Base-by-base conservation (phyloP, 2,888 invertebrate species). In the Bombylius major region DNA sequence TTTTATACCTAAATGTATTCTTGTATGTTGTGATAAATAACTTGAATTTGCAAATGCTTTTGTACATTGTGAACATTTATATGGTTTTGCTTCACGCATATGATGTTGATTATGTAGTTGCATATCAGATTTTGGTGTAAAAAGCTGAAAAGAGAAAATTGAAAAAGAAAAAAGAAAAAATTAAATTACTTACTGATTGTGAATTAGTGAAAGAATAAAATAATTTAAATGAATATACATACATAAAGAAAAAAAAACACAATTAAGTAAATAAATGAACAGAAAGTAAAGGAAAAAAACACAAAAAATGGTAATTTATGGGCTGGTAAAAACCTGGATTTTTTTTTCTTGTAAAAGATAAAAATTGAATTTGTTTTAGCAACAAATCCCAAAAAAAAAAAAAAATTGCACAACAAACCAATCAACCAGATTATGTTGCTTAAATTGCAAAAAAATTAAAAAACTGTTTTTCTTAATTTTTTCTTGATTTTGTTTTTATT, bases 41-140 rank as follows among this genome's bases (percentile, higher is more conserved):
- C 96, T 96, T 65, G 95, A 95, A 82, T 99, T 99, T 70, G 98
- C 98, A 78, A 99, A 99, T 66, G 95, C 93, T 78, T 99, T 99
- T 67, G 93, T 89, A 80, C 99, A 99, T 77, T 98, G 97, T 62
- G 93, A 91, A 79, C 99, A 99, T 77, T 97, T 96, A 84, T 99
- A 99, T 58, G 98, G 98, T 78, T 99, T 99, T 63, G 97, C 95
- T 77, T 99, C 99, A 67, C 97, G 89, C 83, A 98, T 95, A 78
- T 98, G 97, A 69, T 95, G 89, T 78, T 96, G 95, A 64, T 95
- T 94, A 78, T 97, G 97, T 63, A 97, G 81, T 78, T 97, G 93
- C 68, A 97, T 84, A 75, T 97, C 97, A 62, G 96, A 95, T 78
- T 97, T 97, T 65, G 94, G 93, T 64, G 92, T 92, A 77, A 96